phyloP scores from a whole-genome alignment of 2,113 vertebrate species.

The Ramphastos sulfuratus region DNA sequence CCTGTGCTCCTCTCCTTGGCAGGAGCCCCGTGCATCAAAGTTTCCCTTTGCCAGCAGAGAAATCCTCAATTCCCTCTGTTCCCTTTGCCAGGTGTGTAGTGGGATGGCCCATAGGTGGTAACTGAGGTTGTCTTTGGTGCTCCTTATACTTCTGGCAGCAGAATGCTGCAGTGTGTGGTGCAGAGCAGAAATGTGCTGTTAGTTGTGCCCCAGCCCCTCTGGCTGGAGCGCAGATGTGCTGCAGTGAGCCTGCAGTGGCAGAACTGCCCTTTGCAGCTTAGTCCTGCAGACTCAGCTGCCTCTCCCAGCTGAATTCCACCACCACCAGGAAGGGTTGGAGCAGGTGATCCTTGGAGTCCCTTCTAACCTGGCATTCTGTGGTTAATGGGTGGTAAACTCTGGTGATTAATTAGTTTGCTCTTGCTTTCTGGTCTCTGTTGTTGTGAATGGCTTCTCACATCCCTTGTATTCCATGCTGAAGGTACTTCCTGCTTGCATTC shows the following conservation, averaged over 20 bases:
- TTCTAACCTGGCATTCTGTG: too few relatives aligned
- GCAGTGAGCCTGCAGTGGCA: neutral
- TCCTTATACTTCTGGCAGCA: neutral
- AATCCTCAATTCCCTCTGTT: neutral
- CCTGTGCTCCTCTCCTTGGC: neutral
- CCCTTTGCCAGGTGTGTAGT: neutral
- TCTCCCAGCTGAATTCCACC: neutral
- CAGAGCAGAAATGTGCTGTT: neutral
- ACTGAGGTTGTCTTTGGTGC: neutral
- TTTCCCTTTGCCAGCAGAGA: neutral
- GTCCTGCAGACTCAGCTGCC: neutral
- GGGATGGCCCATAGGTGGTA: neutral
- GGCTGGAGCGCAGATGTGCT: neutral
- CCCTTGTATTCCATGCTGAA: neutral
- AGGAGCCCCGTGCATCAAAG: neutral
- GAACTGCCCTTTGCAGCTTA: neutral
- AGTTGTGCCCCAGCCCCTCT: fast-evolving
- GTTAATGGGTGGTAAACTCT: neutral
- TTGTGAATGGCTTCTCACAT: neutral
- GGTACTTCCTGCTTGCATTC: neutral
- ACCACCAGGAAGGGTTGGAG: too few relatives aligned
- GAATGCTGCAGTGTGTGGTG: neutral
- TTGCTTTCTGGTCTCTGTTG: neutral
- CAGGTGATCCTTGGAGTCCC: too few relatives aligned
- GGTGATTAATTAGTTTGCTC: neutral